Evolutionary conservation across 2,113 vertebrate genomes (phyloP).

Genomic region (Microcebus jonahi): DNA sequence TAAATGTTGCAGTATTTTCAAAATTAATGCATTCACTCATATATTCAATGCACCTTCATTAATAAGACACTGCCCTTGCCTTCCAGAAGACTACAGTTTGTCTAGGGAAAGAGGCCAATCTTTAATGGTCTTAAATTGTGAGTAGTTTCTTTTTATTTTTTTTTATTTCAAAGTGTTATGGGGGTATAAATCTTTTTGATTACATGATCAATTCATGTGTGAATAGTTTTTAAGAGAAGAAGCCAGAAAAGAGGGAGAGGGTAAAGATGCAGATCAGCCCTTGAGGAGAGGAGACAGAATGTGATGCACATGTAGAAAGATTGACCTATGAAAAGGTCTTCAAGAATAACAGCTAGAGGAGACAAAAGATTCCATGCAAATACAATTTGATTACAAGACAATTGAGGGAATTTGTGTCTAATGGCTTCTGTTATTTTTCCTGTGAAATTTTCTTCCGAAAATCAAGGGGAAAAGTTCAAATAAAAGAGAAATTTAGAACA

Average conservation of each 20-base stretch:
- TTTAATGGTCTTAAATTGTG: not conserved
- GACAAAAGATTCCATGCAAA: not conserved
- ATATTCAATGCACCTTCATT: not conserved
- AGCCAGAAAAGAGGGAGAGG: not conserved
- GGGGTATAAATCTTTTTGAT: no score
- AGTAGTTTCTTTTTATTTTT: not conserved
- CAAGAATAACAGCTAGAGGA: not conserved
- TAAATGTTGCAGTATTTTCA: slow-evolving; percentile 27
- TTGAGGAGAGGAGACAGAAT: not conserved
- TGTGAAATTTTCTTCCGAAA: not conserved
- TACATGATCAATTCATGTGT: no score
- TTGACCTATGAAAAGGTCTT: not conserved
- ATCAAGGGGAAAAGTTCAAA: not conserved
- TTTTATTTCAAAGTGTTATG: no score
- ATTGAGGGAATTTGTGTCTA: not conserved
- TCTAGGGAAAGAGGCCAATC: not conserved
- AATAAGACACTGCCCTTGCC: slow-evolving; percentile 11
- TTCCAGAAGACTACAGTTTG: slow-evolving; percentile 11
- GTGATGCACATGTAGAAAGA: not conserved
- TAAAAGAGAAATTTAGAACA: not conserved
- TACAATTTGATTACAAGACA: not conserved
- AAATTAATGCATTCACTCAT: slow-evolving; percentile 10
- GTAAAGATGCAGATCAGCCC: not conserved
- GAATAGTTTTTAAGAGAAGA: not conserved
- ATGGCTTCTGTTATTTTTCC: not conserved